phyloP scores from a whole-genome alignment of 2,888 invertebrate genomes.

The Phrixothrix hirtus region DNA sequence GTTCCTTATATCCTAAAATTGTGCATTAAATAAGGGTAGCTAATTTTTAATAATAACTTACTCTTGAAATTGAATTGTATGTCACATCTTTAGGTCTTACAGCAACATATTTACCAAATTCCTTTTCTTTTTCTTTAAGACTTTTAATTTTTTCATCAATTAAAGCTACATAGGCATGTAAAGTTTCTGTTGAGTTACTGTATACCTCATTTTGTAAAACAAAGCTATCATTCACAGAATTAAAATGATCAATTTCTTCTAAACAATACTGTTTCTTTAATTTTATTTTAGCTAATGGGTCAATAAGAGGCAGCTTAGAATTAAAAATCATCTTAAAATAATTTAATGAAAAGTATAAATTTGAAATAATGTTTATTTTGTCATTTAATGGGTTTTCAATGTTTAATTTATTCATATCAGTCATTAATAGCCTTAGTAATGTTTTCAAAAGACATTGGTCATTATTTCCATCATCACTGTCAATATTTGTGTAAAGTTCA shows the following conservation, averaged over 20 bases:
- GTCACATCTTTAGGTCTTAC: conserved; percentile 60
- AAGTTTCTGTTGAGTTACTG: conserved; percentile 49
- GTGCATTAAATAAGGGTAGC: not conserved
- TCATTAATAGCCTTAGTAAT: conserved; percentile 30
- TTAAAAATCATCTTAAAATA: conserved; percentile 62
- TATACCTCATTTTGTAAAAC: conserved; percentile 59
- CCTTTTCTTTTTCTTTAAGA: conserved; percentile 48
- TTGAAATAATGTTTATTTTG: conserved; percentile 39
- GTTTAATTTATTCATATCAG: conserved; percentile 20
- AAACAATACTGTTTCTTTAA: conserved; percentile 71
- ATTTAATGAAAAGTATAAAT: conserved; percentile 57
- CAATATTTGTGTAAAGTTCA: conserved; percentile 4
- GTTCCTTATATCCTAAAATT: conserved; percentile 33
- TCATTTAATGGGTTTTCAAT: not conserved
- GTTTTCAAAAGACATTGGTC: conserved; percentile 26
- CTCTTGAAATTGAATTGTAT: conserved; percentile 61
- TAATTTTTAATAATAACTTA: conserved; percentile 44
- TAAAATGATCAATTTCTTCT: conserved; percentile 69
- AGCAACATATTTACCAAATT: conserved; percentile 61
- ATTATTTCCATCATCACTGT: conserved; percentile 17
- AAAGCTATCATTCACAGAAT: conserved; percentile 62
- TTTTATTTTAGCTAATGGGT: conserved; percentile 79
- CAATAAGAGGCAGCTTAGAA: conserved; percentile 71
- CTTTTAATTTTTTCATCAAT: conserved; percentile 55
- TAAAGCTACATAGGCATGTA: conserved; percentile 58